These are phyloP conservation scores for Microcebus tavaratra DNA, from an alignment of 2,113 vertebrate genomes.

Conservation along the genomic window DNA sequence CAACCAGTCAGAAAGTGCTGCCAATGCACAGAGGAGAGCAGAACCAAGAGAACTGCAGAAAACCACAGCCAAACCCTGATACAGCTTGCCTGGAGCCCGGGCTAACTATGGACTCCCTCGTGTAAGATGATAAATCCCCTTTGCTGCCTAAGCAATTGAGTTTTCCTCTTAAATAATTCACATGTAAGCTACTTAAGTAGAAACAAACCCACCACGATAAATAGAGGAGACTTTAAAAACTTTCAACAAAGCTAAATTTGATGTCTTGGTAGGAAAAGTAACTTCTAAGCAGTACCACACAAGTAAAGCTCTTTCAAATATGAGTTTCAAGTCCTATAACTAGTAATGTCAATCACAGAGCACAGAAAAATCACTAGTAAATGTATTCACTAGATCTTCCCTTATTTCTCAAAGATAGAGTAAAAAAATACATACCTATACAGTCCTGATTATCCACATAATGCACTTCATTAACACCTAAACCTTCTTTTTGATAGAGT, in stretches of 20 bases:
- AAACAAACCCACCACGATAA: neutral
- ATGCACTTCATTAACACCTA: conserved; percentile 98
- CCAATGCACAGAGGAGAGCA: neutral
- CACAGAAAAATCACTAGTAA: neutral
- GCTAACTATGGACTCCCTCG: neutral
- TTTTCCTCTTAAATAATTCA: neutral
- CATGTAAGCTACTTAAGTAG: neutral
- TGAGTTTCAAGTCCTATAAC: neutral
- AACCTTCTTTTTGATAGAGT: conserved; percentile 95
- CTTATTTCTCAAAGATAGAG: neutral
- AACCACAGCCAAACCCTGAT: neutral
- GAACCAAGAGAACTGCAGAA: neutral
- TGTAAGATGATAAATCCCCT: neutral
- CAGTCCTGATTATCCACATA: conserved; percentile 99
- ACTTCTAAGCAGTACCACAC: neutral
- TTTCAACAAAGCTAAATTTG: neutral
- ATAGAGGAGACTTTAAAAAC: neutral
- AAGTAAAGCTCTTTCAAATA: neutral
- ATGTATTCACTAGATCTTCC: neutral
- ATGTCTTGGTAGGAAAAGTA: neutral
- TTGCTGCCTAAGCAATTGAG: neutral
- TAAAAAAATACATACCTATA: conserved; percentile 89
- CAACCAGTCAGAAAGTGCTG: neutral
- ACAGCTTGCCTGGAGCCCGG: neutral
- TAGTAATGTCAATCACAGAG: neutral